Base-by-base conservation (phyloP, 2,797 vertebrate genomes). In the Salmo trutta region DNA sequence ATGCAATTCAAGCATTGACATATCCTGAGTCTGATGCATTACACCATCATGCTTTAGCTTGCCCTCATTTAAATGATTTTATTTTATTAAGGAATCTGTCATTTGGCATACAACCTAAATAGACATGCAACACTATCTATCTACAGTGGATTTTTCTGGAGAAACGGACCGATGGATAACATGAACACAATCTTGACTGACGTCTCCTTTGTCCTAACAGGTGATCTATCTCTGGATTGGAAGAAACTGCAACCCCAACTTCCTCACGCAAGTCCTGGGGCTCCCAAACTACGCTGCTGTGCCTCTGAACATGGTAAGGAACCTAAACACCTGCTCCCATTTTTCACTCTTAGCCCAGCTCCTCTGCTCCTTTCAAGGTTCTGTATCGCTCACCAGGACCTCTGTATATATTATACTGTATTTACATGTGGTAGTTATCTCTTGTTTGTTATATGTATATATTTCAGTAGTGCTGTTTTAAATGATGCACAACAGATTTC, bases 171-270 rank as follows among this genome's bases (percentile, higher is more conserved):
- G 41, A 47, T 47, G 41, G 41, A 47, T 12, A 47, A 47, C 12
- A 47, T 47, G 3, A 21, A 62, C 2, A 21, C 56, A 62, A 1
- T 21, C 6, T 47, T 59, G 56, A 56, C 16, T 53, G 47, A 53
- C 16, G 8, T 3, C 29, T 75, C 51, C 27, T 7, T 31, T 62
- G 3, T 64, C 41, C 36, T 53, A 2, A 15, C 77, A 99, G 98
- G 94, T 96, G 14, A 90, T 99, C 88, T 97, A 96, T 90, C 92
- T 99, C 77, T 99, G 96, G 97, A 83, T 99, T 2, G 97, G 98
- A 86, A 95, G 95, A 82, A 98, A 93, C 83, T 99, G 97, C 89
- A 90, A 93, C 68, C 95, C 94, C 67, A 93, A 79, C 84, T 99
- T 99, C 89, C 91, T 98, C 84, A 94, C 86, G 52, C 95, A 96